These are phyloP conservation scores for Metellina segmentata DNA, from an alignment of 2,888 invertebrate genomes.

Conservation along the genomic window DNA sequence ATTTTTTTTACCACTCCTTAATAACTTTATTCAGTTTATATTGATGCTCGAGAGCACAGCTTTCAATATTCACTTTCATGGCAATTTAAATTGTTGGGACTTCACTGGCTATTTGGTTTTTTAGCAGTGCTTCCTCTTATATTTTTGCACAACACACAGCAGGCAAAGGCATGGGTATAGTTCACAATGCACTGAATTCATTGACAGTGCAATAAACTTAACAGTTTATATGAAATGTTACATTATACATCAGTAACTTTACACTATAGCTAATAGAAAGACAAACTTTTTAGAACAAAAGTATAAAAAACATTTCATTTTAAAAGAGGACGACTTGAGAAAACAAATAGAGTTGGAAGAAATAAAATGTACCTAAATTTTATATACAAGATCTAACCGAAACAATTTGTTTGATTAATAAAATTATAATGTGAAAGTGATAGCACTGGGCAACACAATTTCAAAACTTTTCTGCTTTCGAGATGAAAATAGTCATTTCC, in stretches of 20 bases:
- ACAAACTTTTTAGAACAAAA: background rate
- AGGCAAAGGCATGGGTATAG: conserved; percentile 8
- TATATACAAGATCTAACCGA: background rate
- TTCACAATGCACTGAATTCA: conserved; percentile 20
- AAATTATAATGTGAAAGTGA: background rate
- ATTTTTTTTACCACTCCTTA: too few relatives aligned
- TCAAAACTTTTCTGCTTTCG: too few relatives aligned
- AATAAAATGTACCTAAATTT: background rate
- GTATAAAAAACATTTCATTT: background rate
- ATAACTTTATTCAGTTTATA: conserved; percentile 38
- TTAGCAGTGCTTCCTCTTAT: conserved; percentile 8
- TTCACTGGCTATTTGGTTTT: background rate
- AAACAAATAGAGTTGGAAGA: background rate
- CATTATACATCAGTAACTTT: conserved; percentile 16
- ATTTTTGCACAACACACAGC: conserved; percentile 25
- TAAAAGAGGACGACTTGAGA: background rate
- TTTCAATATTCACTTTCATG: background rate
- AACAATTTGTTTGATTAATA: background rate
- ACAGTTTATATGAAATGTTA: conserved; percentile 33
- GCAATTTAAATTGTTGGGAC: background rate
- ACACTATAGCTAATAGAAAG: background rate
- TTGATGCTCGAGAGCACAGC: background rate
- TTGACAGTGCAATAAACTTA: conserved; percentile 16
- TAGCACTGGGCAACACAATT: too few relatives aligned
- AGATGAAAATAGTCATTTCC: too few relatives aligned